Conservation (phyloP, 1,140 invertebrate genomes). For the Nasonia vitripennis region DNA sequence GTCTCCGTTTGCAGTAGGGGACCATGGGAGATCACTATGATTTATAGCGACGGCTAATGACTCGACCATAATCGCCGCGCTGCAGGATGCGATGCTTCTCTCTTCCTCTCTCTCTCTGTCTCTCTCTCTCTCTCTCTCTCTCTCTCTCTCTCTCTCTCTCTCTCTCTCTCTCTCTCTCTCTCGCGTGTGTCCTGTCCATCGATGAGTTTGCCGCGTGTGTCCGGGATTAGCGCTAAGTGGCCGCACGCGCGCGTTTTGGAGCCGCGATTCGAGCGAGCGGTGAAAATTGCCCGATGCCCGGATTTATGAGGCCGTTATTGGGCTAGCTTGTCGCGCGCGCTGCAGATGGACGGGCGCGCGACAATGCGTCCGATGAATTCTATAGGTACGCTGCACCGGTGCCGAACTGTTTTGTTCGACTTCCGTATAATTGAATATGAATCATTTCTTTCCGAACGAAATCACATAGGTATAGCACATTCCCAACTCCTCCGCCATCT, state of each 20-base stretch:
- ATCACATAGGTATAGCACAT: constrained; percentile 15
- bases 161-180: neutral
- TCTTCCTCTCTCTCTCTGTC: neutral
- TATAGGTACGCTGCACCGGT: no score
- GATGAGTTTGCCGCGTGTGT: constrained; percentile 39
- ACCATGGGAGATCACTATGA: constrained; percentile 58
- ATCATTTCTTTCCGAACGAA: constrained; percentile 14
- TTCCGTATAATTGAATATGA: neutral
- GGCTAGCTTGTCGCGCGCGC: neutral
- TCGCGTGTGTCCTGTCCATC: neutral
- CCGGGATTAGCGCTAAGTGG: constrained; percentile 36
- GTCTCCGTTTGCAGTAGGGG: neutral
- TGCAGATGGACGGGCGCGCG: no score
- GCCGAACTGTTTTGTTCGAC: no score
- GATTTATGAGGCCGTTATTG: constrained; percentile 32
- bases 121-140: neutral
- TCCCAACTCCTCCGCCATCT: neutral
- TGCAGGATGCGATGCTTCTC: constrained; percentile 12
- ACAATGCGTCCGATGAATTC: no score
- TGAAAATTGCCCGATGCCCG: constrained; percentile 18
- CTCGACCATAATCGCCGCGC: constrained; percentile 57
- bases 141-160: neutral
- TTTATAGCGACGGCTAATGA: constrained; percentile 67
- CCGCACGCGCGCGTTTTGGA: neutral
- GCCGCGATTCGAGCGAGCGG: neutral